A percentile compares a stretch with the other conserved stretches of the same genome.
phyloP scores from a whole-genome alignment of 2,797 vertebrate genomes.

The Avahi laniger region DNA sequence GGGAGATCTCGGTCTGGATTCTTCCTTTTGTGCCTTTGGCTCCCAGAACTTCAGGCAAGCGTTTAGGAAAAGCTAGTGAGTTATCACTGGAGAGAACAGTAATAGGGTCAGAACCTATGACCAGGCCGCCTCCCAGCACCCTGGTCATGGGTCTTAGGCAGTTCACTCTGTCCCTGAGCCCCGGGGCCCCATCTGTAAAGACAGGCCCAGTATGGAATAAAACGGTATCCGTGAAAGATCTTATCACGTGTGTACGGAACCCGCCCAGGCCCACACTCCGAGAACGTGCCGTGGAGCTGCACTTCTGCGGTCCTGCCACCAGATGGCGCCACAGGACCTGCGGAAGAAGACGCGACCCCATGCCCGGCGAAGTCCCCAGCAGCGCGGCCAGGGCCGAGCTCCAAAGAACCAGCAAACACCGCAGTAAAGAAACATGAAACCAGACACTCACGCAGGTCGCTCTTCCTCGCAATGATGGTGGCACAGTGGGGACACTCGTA shows the following conservation, averaged over 20 bases:
- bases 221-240: fast-evolving
- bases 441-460: conserved; percentile 82
- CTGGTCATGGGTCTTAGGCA: background rate
- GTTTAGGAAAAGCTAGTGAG: too few species aligned
- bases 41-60: background rate
- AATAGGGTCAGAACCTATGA: background rate
- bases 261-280: fast-evolving
- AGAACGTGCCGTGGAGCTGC: background rate
- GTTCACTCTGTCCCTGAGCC: background rate
- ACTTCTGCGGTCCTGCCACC: conserved; percentile 64
- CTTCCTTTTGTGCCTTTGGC: background rate
- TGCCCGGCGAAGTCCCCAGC: fast-evolving
- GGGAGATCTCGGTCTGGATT: background rate
- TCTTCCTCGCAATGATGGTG: conserved; percentile 75
- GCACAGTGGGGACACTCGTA: conserved; percentile 78
- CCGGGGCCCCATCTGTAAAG: background rate
- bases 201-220: fast-evolving
- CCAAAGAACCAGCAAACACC: fast-evolving
- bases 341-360: background rate
- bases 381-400: background rate
- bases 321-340: conserved; percentile 79
- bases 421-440: fast-evolving
- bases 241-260: fast-evolving
- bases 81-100: fast-evolving
- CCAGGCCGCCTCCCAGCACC: background rate